Evolutionary conservation across 1,140 invertebrate species (phyloP).

Genomic region (Ceratosolen fusciceps): DNA sequence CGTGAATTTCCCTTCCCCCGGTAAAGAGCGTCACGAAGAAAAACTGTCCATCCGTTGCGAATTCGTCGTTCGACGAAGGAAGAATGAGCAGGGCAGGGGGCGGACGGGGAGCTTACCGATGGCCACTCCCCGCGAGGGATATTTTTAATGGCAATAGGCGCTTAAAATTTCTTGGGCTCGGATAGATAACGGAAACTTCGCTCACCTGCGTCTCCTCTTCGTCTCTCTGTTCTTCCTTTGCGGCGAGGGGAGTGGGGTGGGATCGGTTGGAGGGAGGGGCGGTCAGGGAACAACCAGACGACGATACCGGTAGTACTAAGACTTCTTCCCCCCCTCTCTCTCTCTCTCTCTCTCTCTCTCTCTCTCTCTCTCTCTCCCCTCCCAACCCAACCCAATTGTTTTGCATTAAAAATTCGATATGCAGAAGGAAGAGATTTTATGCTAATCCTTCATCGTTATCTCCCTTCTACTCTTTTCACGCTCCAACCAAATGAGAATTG

Average conservation of each 20-base stretch:
- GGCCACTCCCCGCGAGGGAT: slow-evolving; percentile 14
- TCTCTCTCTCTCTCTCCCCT: too few relatives aligned
- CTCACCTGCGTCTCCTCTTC: neutral
- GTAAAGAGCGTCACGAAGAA: neutral
- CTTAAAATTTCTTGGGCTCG: neutral
- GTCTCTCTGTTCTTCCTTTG: neutral
- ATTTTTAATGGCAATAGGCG: neutral
- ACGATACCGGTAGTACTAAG: neutral
- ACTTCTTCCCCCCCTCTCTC: neutral
- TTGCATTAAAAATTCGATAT: slow-evolving; percentile 3
- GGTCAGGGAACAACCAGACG: slow-evolving; percentile 34
- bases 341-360: too few relatives aligned
- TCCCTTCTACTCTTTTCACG: neutral
- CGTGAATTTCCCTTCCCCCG: slow-evolving; percentile 23
- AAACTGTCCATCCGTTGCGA: neutral
- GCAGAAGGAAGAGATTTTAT: slow-evolving; percentile 37
- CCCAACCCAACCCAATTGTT: too few relatives aligned
- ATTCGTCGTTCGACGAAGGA: neutral
- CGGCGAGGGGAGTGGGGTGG: too few relatives aligned
- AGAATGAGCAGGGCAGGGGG: too few relatives aligned
- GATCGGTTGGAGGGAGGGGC: too few relatives aligned
- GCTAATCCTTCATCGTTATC: too few relatives aligned
- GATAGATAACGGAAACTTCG: slow-evolving; percentile 36
- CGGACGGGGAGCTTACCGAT: neutral
- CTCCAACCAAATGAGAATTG: too few relatives aligned